Percentiles rank a stretch among this genome's conserved stretches.
phyloP scores from a whole-genome alignment of 1,140 invertebrate genomes.

The Drosophila burlai region DNA sequence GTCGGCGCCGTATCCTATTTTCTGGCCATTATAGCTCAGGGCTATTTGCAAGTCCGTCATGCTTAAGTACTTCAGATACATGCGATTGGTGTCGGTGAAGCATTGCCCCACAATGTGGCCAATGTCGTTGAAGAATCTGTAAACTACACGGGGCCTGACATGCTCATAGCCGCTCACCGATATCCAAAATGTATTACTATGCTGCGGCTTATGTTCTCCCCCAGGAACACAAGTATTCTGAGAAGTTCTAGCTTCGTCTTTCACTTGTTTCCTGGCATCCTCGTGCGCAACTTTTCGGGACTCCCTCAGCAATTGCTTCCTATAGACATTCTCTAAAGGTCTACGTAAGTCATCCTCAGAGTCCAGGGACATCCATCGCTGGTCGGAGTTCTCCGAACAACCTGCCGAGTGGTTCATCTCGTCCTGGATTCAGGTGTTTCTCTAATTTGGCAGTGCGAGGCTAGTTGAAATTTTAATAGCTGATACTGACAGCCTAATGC shows the following conservation, averaged over 20 bases:
- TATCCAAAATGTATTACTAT: slow-evolving; percentile 42
- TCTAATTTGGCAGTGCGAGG: not conserved
- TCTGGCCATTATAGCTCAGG: slow-evolving; percentile 59
- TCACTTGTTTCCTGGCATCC: not conserved
- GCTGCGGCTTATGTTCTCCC: too few species aligned
- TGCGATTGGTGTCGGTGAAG: slow-evolving; percentile 31
- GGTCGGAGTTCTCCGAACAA: not conserved
- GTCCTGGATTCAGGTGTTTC: not conserved
- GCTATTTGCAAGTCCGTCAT: slow-evolving; percentile 45
- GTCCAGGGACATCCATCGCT: not conserved
- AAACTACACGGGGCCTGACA: slow-evolving; percentile 26
- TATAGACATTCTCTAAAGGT: not conserved
- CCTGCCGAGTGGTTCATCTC: not conserved
- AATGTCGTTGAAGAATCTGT: slow-evolving; percentile 60
- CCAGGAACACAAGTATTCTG: not conserved
- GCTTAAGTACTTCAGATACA: slow-evolving; percentile 58
- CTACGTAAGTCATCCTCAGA: not conserved
- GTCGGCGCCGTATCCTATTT: slow-evolving; percentile 59
- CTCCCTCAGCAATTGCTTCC: not conserved
- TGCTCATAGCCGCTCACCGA: slow-evolving; percentile 45
- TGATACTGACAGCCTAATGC: slow-evolving; percentile 7
- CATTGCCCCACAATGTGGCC: slow-evolving; percentile 31
- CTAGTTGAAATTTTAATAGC: not conserved
- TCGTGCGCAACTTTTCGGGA: not conserved
- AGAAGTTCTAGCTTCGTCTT: not conserved